Evolutionary conservation across 2,888 invertebrate species (phyloP).

Genomic region (Brachypterus glaber): DNA sequence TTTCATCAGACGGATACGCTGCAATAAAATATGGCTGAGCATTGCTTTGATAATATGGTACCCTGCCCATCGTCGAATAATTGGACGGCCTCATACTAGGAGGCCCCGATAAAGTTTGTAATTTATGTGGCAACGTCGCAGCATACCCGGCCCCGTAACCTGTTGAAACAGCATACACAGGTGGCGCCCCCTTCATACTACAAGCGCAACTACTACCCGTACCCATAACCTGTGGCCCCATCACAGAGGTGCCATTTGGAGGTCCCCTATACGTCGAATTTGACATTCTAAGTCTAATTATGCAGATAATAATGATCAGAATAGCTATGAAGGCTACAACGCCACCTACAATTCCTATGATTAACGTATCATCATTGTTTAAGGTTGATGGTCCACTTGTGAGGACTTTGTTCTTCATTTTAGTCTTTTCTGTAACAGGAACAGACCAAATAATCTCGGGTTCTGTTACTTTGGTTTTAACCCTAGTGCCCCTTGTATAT

Average conservation of each 20-base stretch:
- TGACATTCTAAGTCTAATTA: conserved; percentile 52
- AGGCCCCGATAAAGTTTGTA: conserved; percentile 45
- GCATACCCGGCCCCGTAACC: conserved; percentile 43
- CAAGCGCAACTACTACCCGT: conserved; percentile 47
- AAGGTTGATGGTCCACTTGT: conserved; percentile 50
- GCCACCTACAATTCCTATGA: conserved; percentile 89
- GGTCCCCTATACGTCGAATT: conserved; percentile 64
- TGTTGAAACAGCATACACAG: conserved; percentile 52
- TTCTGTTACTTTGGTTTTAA: conserved; percentile 57
- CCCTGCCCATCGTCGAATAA: conserved; percentile 54
- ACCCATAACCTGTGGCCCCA: conserved; percentile 34
- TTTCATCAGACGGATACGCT: conserved; percentile 54
- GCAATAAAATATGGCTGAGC: conserved; percentile 51
- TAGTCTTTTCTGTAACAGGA: conserved; percentile 54
- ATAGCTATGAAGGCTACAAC: conserved; percentile 86
- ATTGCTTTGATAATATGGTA: conserved; percentile 44
- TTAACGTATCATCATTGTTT: conserved; percentile 83
- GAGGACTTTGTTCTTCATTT: conserved; percentile 50
- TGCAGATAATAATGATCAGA: conserved; percentile 79
- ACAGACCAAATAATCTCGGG: conserved; percentile 87
- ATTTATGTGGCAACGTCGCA: conserved; percentile 58
- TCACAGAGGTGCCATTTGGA: conserved; percentile 45
- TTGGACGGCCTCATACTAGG: conserved; percentile 34
- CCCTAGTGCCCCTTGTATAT: conserved; percentile 38
- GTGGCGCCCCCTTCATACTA: conserved; percentile 43